Base-by-base conservation (phyloP, 2,888 invertebrate species). In the Allophyes oxyacanthae region DNA sequence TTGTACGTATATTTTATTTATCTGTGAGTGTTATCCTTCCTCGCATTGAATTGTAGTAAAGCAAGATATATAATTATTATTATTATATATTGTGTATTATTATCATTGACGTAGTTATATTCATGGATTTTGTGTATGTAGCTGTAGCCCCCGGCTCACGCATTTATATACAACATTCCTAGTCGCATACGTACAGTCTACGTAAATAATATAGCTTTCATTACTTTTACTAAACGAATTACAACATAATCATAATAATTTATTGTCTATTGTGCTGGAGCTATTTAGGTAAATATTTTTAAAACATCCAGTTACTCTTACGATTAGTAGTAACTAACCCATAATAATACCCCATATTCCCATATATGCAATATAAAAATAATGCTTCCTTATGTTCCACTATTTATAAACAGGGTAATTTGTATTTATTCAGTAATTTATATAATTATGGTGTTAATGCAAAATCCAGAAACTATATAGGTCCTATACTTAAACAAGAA, bases 111-210 rank as follows among this genome's bases (percentile, higher is more conserved):
- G 26, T 48, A 51, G 34, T 63, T 60, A 45, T 57, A 34, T 43
- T 49, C 11, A 37, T 55, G 33, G 15, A 60, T 66, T 49, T 49
- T 58, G 42, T 63, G 59, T 64, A 52, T 62, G 58, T 69, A 60
- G 58, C 46, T 57, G 64, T 68, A 63, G 54, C 34, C 41, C 37
- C 52, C 36, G 61, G 63, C 67, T 70, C 64, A 26, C 54, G 85
- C 84, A 84, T 86, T 85, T 85, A 77, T 79, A 79, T 77, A 78
- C 81, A 75, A 84, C 85, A 88, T 88, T 88, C 88, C 88, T 85
- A 83, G 82, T 81, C 77, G 64, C 69, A 41, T 61, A 59, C 52
- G 57, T 72, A 70, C 54, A 67, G 62, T 65, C 44, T 65, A 68
- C 61, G 54, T 42, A 44, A 52, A 51, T 38, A 45, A 43, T 49